Evolutionary conservation across 2,888 invertebrate species (phyloP).

Genomic region (Eupithecia insigniata): DNA sequence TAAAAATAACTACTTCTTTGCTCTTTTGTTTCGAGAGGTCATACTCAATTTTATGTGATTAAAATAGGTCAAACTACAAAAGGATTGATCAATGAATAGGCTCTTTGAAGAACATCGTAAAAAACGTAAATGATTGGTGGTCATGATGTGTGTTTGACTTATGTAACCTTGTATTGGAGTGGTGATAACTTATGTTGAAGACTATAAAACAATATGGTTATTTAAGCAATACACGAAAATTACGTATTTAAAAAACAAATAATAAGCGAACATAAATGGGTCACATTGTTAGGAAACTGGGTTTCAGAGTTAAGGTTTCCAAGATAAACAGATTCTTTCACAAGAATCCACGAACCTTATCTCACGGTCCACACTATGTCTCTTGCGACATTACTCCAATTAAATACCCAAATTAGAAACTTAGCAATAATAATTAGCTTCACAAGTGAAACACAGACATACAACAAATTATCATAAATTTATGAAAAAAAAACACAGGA

Average conservation of each 20-base stretch:
- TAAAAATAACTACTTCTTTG: conserved; percentile 45
- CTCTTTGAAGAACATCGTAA: conserved; percentile 49
- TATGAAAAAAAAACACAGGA: conserved; percentile 33
- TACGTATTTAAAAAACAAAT: too few species aligned
- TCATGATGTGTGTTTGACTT: conserved; percentile 21
- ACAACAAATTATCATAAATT: conserved; percentile 40
- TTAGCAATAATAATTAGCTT: conserved; percentile 32
- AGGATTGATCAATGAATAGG: conserved; percentile 57
- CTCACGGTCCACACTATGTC: conserved; percentile 20
- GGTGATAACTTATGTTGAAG: conserved; percentile 20
- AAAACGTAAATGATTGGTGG: conserved; percentile 37
- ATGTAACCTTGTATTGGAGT: conserved; percentile 22
- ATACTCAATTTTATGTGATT: conserved; percentile 65
- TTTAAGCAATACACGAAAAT: too few species aligned
- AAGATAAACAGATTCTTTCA: conserved; percentile 40
- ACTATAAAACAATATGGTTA: conserved; percentile 5
- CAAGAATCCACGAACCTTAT: conserved; percentile 39
- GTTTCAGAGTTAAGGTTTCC: conserved; percentile 32
- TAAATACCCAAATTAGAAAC: conserved; percentile 25
- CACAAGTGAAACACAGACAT: conserved; percentile 28
- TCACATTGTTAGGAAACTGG: conserved; percentile 32
- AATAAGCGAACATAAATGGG: neutral
- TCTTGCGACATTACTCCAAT: conserved; percentile 23
- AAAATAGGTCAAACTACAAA: conserved; percentile 71
- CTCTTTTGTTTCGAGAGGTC: conserved; percentile 71